These are phyloP conservation scores for Rhorus exstirpatorius DNA, from an alignment of 2,888 invertebrate species.

Conservation along the genomic window DNA sequence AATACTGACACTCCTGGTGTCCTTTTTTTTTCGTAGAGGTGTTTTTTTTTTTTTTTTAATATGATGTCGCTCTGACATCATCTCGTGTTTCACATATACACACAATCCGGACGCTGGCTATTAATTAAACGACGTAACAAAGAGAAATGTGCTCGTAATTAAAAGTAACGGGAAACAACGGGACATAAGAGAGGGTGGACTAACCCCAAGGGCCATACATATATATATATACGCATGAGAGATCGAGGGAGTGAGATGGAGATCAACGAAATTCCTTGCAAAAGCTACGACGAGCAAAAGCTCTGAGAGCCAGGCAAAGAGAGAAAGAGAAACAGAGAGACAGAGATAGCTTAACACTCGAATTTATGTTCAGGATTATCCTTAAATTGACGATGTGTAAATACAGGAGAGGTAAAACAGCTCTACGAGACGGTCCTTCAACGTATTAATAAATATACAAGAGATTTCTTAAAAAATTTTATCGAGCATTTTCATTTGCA, in stretches of 20 bases:
- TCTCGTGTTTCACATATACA: constrained; percentile 36
- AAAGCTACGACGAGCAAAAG: constrained; percentile 50
- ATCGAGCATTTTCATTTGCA: constrained; percentile 8
- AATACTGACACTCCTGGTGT: too few species aligned
- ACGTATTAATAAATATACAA: constrained; percentile 47
- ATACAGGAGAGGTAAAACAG: constrained; percentile 46
- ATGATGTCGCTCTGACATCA: constrained; percentile 22
- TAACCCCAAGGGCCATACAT: constrained; percentile 1
- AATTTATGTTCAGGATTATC: constrained; percentile 70
- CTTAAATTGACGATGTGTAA: constrained; percentile 67
- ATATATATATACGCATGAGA: not conserved
- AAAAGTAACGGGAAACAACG: constrained; percentile 67
- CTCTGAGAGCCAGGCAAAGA: constrained; percentile 34
- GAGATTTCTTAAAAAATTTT: constrained; percentile 23
- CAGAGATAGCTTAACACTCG: constrained; percentile 68
- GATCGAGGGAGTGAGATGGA: constrained; percentile 5
- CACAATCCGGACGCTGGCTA: constrained; percentile 53
- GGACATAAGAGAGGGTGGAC: constrained; percentile 27
- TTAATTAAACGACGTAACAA: constrained; percentile 72
- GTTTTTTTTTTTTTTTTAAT: too few species aligned
- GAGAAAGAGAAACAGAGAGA: too few species aligned
- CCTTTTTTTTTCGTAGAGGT: too few species aligned
- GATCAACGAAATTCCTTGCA: constrained; percentile 35
- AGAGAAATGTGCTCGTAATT: constrained; percentile 71
- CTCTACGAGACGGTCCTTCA: constrained; percentile 38